Evolutionary conservation across 2,888 invertebrate genomes (phyloP), one percentile per base, ranked within the genome.

Genomic region (Rhagonycha lutea): DNA sequence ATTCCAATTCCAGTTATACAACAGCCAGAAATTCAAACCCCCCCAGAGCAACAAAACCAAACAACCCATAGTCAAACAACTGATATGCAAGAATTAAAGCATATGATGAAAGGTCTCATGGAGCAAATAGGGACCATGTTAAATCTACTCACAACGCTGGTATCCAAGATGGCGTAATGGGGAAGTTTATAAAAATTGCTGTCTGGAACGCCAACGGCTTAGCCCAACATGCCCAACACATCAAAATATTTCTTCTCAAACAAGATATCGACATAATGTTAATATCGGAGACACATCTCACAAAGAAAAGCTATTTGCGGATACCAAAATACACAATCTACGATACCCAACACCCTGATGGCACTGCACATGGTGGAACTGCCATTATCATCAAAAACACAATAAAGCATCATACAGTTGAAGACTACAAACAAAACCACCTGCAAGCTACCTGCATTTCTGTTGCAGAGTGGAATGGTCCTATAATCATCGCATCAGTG

Each of bases 221-320:
- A 14, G 32, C 18, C 4, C 75, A 72, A 70, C 71, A 47, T 26
- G 14, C 11, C 5, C 18, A 61, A 14, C 61, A 74, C 14, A 14
- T 28, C 7, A 63, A 65, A 72, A 72, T 71, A 7, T 77, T 69
- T 61, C 47, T 74, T 14, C 10, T 18, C 5, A 47, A 69, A 14
- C 72, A 74, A 70, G 47, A 76, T n/a, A 69, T 76, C 29, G 73
- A 76, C 26, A 61, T 75, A 1, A 29, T 75, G 61, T 28, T 75
- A 65, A 67, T 75, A 12, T 69, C 76, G 14, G 61, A 73, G 69
- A 69, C 70, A 2, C 76, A 73, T 60, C 70, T 68, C 26, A 65
- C 73, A 11, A 60, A 60, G 28, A 69, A 69, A 65, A 62, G 65
- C 29, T 68, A 74, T 29, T 3, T 72, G 32, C 68, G 60, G 61